Conservation (phyloP, 2,113 vertebrate genomes). For the Cyprinus carpio region DNA sequence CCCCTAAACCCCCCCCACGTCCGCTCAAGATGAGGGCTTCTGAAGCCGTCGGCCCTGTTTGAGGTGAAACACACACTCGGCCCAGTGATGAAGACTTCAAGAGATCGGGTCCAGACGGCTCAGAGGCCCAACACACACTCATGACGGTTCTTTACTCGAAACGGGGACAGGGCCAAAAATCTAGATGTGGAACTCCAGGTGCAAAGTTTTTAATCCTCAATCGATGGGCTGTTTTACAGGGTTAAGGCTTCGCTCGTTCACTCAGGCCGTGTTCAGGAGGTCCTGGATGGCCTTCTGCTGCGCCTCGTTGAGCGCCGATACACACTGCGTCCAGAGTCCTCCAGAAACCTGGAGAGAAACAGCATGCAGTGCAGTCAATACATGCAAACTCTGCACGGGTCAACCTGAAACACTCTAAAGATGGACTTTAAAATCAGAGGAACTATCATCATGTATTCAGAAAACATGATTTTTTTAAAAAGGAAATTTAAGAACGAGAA, state of each 20-base stretch:
- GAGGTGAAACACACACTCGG: not conserved
- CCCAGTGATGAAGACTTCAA: not conserved
- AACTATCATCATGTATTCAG: no score
- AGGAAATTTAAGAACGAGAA: no score
- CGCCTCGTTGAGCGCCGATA: conserved; percentile 88
- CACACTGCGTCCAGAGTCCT: conserved; percentile 93
- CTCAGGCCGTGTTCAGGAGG: conserved; percentile 91
- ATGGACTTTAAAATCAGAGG: no score
- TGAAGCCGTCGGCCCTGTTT: conserved; percentile 28
- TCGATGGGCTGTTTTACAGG: conserved; percentile 50
- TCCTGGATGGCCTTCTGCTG: conserved; percentile 97
- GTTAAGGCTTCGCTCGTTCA: conserved; percentile 70
- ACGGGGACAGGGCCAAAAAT: conserved; percentile 57
- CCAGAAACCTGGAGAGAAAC: conserved; percentile 81
- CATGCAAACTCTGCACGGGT: not conserved
- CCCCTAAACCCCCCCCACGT: not conserved
- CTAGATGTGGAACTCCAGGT: conserved; percentile 63
- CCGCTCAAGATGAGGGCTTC: conserved; percentile 22
- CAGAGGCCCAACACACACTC: conserved; percentile 27
- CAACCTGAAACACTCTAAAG: not conserved
- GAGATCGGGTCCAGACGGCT: not conserved
- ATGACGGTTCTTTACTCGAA: conserved; percentile 70
- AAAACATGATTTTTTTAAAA: no score
- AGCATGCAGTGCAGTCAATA: conserved; percentile 2
- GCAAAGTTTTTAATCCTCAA: conserved; percentile 59